phyloP scores from a whole-genome alignment of 37 sponge, comb jelly and placozoan species.

The Theonella swinhoei region DNA sequence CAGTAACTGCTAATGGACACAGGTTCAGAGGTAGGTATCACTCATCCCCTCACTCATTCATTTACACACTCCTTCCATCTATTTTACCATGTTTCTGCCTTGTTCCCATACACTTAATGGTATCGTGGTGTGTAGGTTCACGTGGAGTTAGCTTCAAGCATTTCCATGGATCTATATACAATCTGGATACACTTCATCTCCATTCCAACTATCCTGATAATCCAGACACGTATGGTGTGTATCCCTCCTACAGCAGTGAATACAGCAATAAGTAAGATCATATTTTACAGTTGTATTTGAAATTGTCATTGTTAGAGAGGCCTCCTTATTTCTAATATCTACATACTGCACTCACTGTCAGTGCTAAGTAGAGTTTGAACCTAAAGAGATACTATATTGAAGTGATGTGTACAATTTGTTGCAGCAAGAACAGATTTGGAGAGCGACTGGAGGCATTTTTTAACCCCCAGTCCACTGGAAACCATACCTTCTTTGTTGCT shows the following conservation, averaged over 20 bases:
- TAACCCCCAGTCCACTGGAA: slow-evolving; percentile 50
- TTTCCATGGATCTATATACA: not conserved
- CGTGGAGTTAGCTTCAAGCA: slow-evolving; percentile 55
- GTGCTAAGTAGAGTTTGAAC: too few relatives aligned
- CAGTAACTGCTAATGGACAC: slow-evolving; percentile 45
- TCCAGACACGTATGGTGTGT: slow-evolving; percentile 21
- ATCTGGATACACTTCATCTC: slow-evolving; percentile 11
- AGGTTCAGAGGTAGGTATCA: slow-evolving; percentile 56
- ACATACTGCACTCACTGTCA: too few relatives aligned
- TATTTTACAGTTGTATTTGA: too few relatives aligned
- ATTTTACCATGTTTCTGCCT: not conserved
- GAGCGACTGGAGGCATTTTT: slow-evolving; percentile 67
- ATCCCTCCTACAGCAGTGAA: slow-evolving; percentile 39
- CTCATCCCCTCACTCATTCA: not conserved
- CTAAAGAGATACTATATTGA: too few relatives aligned
- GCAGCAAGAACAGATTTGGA: slow-evolving; percentile 27
- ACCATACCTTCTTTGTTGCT: slow-evolving; percentile 46
- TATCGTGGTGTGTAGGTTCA: not conserved
- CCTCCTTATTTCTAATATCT: too few relatives aligned
- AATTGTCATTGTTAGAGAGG: too few relatives aligned
- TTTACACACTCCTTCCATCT: not conserved
- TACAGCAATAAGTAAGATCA: not conserved
- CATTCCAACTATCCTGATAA: slow-evolving; percentile 31
- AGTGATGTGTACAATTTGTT: too few relatives aligned
- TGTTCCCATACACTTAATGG: not conserved